Base-by-base conservation (phyloP, 2,113 vertebrate species). In the Phyllostomus hastatus region DNA sequence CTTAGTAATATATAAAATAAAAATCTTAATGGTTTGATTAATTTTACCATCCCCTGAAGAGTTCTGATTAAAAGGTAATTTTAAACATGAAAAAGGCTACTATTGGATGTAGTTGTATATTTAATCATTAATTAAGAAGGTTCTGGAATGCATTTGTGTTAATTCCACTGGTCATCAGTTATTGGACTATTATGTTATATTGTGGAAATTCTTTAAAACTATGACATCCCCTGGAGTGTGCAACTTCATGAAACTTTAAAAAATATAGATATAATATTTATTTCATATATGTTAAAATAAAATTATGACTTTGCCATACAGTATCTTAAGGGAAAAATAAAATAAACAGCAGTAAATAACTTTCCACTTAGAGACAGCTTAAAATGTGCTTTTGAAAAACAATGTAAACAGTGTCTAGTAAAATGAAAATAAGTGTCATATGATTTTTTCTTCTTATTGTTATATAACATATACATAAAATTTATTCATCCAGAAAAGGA, bases 131-230 rank as follows among this genome's bases (percentile, higher is more conserved):
- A 90, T 94, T 94, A 46, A 94, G 54, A 94, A 88, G 83, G 48
- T 75, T 2, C 15, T 72, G 26, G 10, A 57, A 64, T 83, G 19
- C 20, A 17, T 41, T 86, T 54, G 17, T 73, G 19, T 22, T 88
- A 70, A 94, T 75, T 22, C 2, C 33, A 59, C 57, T 22, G 35
- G 41, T 33, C n/a, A 76, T 88, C n/a, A 82, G 16, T 31, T 75
- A 83, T 59, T 48, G 5, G 88, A 83, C 57, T 2, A 73, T 96
- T 50, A 93, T 88, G 22, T 3, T 35, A 76, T 12, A 6, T 22
- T 48, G 70, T 9, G 91, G 89, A 81, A 22, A 5, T 96, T 93
- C 33, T 90, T 85, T 76, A 75, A 96, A 97, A 83, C 0, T n/a
- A 72, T 96, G 69, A 22, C 35, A 90, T 59, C 26, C 16, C 11